A percentile compares a stretch with the other conserved stretches of the same genome.
Evolutionary conservation across 2,888 invertebrate genomes (phyloP).

Genomic region (Drosophila kuntzei): DNA sequence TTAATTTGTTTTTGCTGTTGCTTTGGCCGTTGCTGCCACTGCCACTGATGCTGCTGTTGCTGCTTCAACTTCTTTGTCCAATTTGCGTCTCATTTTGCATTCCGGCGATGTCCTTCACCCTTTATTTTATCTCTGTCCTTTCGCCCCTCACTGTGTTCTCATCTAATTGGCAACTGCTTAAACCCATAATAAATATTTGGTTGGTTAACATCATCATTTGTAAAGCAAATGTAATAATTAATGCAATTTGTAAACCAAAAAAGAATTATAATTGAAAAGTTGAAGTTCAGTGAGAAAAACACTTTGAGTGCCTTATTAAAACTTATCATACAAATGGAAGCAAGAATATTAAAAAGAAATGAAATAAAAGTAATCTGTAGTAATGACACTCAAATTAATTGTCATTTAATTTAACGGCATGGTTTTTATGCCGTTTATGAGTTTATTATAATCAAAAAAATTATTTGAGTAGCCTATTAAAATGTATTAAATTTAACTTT

Average conservation of each 20-base stretch:
- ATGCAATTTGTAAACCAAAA: slow-evolving; percentile 5
- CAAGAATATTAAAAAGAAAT: not conserved
- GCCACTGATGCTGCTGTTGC: slow-evolving; percentile 7
- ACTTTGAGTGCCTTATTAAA: slow-evolving; percentile 1
- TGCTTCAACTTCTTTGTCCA: slow-evolving; percentile 44
- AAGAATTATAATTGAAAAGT: slow-evolving; percentile 19
- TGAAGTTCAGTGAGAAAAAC: slow-evolving; percentile 4
- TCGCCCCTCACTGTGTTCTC: not conserved
- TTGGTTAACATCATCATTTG: slow-evolving; percentile 39
- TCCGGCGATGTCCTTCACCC: slow-evolving; percentile 23
- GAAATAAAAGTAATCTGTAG: slow-evolving; percentile 1
- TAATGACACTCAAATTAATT: slow-evolving; percentile 4
- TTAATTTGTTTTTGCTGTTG: slow-evolving; percentile 45
- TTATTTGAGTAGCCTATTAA: not conserved
- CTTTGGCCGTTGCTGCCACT: not conserved
- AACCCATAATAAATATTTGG: slow-evolving; percentile 34
- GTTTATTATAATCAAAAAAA: not conserved
- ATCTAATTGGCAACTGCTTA: slow-evolving; percentile 46
- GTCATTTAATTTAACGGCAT: slow-evolving; percentile 6
- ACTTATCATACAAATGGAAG: not conserved
- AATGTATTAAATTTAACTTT: too few species aligned
- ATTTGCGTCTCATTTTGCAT: slow-evolving; percentile 51
- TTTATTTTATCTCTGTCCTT: slow-evolving; percentile 2
- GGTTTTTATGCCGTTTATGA: not conserved
- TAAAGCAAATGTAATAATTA: slow-evolving; percentile 9